Percentiles rank a stretch among this genome's conserved stretches.
Evolutionary conservation across 2,888 invertebrate genomes (phyloP).

Genomic region (Stenoptilia bipunctidactyla): DNA sequence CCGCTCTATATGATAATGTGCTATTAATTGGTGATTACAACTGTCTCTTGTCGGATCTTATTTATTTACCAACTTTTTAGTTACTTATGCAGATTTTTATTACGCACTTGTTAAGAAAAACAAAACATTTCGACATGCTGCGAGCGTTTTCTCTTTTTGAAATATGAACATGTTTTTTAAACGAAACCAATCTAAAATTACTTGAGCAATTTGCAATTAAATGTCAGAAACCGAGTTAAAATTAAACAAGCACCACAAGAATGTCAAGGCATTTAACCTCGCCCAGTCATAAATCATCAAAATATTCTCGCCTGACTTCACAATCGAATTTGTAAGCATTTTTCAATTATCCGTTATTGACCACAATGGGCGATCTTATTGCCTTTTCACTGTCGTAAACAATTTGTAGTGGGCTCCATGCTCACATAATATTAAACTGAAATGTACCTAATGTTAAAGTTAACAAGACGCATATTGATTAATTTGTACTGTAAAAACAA

Average conservation of each 20-base stretch:
- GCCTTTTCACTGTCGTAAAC: slow-evolving; percentile 52
- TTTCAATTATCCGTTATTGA: slow-evolving; percentile 67
- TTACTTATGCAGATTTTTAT: too few relatives aligned
- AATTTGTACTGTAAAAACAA: slow-evolving; percentile 21
- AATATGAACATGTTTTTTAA: too few relatives aligned
- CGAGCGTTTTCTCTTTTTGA: too few relatives aligned
- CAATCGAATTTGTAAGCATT: slow-evolving; percentile 63
- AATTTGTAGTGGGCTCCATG: slow-evolving; percentile 35
- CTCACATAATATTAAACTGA: slow-evolving; percentile 15
- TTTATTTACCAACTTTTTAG: too few relatives aligned
- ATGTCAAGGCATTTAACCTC: slow-evolving; percentile 17
- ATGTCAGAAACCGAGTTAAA: slow-evolving; percentile 15
- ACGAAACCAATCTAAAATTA: neutral
- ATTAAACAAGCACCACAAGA: slow-evolving; percentile 8
- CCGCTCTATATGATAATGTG: slow-evolving; percentile 26
- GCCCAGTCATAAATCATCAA: slow-evolving; percentile 50
- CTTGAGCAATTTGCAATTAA: slow-evolving; percentile 13
- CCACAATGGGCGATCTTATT: slow-evolving; percentile 57
- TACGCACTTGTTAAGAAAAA: too few relatives aligned
- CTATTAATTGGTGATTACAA: slow-evolving; percentile 38
- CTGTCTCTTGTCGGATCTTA: slow-evolving; percentile 8
- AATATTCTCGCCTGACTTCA: slow-evolving; percentile 45
- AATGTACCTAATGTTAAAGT: slow-evolving; percentile 13
- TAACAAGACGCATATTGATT: neutral
- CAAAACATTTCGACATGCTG: too few relatives aligned